Percentiles rank a stretch among this genome's conserved stretches.
Conservation (phyloP, 2,113 vertebrate species). For the Ammodytes marinus region DNA sequence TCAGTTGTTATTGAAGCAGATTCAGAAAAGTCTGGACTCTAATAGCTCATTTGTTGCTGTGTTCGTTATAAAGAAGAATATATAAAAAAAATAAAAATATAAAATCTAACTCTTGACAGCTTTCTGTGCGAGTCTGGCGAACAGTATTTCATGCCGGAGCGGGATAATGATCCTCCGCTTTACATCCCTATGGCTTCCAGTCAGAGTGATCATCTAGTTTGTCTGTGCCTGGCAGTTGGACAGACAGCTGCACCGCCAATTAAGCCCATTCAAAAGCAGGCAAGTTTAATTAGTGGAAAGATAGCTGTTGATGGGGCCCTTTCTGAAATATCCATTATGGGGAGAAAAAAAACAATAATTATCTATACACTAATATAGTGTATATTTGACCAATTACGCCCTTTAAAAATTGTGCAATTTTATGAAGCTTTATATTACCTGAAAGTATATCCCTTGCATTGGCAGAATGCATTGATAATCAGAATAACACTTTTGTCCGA, state of each 20-base stretch:
- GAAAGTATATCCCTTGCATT: not conserved
- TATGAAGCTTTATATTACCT: slow-evolving; percentile 13
- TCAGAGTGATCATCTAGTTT: slow-evolving; percentile 61
- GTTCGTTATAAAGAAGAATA: not conserved
- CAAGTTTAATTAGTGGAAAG: slow-evolving; percentile 65
- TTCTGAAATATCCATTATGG: slow-evolving; percentile 42
- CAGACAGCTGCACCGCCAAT: slow-evolving; percentile 69
- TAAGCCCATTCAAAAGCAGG: slow-evolving; percentile 55
- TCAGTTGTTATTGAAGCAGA: slow-evolving; percentile 31
- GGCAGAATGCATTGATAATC: not conserved
- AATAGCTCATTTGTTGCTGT: slow-evolving; percentile 11
- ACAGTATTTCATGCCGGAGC: slow-evolving; percentile 11
- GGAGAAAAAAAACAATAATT: slow-evolving; percentile 55
- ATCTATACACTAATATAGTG: slow-evolving; percentile 27
- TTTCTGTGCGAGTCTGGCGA: slow-evolving; percentile 17
- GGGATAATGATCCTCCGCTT: slow-evolving; percentile 62
- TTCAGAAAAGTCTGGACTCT: slow-evolving; percentile 17
- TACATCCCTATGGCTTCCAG: slow-evolving; percentile 60
- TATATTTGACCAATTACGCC: slow-evolving; percentile 30
- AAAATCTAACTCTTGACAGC: slow-evolving; percentile 9
- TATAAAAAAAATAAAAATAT: rapidly evolving
- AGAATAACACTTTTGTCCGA: not conserved
- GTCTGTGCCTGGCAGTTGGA: slow-evolving; percentile 62
- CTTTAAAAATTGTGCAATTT: slow-evolving; percentile 5
- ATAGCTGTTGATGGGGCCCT: slow-evolving; percentile 47